Base-by-base conservation (phyloP, 2,113 vertebrate genomes). In the Tichodroma muraria region DNA sequence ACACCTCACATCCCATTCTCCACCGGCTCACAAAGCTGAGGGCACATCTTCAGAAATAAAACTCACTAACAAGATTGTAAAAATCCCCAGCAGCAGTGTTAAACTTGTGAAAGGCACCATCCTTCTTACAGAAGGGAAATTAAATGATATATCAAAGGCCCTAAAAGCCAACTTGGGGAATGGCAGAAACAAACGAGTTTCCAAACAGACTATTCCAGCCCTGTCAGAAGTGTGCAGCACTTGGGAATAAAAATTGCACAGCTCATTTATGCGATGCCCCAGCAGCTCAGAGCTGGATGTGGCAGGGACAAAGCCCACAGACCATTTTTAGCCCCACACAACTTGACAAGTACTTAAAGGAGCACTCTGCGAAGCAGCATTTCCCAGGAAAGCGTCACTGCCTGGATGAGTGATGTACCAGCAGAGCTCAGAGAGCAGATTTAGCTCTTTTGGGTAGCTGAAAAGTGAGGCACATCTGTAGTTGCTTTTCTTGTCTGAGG, bases 31-130 rank as follows among this genome's bases (percentile, higher is more conserved):
- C 78, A 89, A 92, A 95, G 77, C 70, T 24, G 47, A 90, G 75
- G 90, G 45, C 53, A 61, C 42, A 80, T 82, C 78, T 78, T 84
- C 20, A 86, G 80, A 96, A 87, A 95, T 89, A 95, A 91, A 94
- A 78, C 79, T 65, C 64, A 30, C 86, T 92, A 95, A 96, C 75
- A 63, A 78, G 79, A 52, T 17, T 72, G 57, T 91, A 96, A 88
- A 95, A 91, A 71, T 70, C 68, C 84, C 50, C 49, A 80, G 72
- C 73, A 94, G 88, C 76, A 49, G 35, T 6, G 57, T 57, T 72
- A 78, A 77, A 83, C 31, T 70, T 0, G 0, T 35, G 71, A 85
- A 90, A 93, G 92, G 45, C 61, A 38, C 71, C 68, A 50, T 87
- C 63, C 40, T 52, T 92, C 49, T 68, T 60, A 30, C 22, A 68